A percentile compares a stretch with the other conserved stretches of the same genome.
phyloP scores from a whole-genome alignment of 2,113 vertebrate genomes.

The Pogonocichla stellata region DNA sequence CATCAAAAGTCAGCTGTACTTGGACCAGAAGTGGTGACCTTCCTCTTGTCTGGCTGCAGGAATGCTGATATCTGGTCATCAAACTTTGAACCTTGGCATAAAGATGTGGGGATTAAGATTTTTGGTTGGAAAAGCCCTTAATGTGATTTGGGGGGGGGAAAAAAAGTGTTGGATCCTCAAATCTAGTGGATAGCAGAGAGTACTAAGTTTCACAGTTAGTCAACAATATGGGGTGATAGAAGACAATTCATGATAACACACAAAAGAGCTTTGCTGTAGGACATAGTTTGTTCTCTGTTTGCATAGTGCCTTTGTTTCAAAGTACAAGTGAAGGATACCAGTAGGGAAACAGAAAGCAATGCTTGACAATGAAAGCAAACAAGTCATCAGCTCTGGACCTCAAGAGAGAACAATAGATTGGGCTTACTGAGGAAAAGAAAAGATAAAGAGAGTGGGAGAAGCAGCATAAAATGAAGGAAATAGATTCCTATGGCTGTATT shows the following conservation, averaged over 20 bases:
- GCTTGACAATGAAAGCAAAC: conserved; percentile 48
- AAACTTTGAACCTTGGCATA: not conserved
- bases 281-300: conserved; percentile 16
- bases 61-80: not conserved
- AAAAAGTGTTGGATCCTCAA: not conserved
- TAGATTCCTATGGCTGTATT: not conserved
- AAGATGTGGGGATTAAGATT: not conserved
- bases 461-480: not conserved
- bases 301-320: conserved; percentile 46
- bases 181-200: not conserved
- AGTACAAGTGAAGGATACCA: conserved; percentile 25
- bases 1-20: not conserved
- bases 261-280: not conserved
- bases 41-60: not conserved
- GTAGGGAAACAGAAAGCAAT: not conserved
- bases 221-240: not conserved
- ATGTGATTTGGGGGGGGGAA: not conserved
- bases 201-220: not conserved
- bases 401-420: not conserved
- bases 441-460: not conserved
- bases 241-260: not conserved
- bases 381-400: conserved; percentile 13
- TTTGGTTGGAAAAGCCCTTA: not conserved
- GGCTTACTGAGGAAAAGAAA: not conserved
- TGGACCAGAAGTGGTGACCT: not conserved